phyloP scores from a whole-genome alignment of 2,113 vertebrate species.

The Benitochromis conjunctus region DNA sequence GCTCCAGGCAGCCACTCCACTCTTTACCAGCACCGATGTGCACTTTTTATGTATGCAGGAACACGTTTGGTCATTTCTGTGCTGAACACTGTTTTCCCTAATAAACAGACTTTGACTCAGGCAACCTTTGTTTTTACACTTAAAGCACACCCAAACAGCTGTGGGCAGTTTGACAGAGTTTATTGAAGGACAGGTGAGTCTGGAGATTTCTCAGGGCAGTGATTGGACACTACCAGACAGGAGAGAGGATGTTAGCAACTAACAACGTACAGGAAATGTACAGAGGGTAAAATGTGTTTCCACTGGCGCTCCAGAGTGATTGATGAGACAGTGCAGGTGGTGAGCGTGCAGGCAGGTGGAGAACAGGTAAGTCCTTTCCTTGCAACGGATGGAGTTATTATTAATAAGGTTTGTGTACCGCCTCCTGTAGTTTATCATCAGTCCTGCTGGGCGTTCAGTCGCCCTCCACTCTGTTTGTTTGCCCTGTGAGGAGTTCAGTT shows the following conservation, averaged over 20 bases:
- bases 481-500: neutral
- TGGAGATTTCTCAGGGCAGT: too few species aligned
- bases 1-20: neutral
- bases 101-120: neutral
- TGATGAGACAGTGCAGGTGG: neutral
- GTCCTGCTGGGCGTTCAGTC: neutral
- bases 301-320: accelerated
- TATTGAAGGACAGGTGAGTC: too few species aligned
- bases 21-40: neutral
- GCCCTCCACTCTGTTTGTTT: neutral
- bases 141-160: neutral
- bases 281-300: neutral
- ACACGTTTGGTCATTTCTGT: neutral
- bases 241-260: neutral
- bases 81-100: neutral
- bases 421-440: neutral
- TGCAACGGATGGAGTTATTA: neutral
- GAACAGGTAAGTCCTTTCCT: neutral
- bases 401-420: neutral
- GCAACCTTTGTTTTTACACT: neutral
- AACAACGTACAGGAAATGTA: neutral
- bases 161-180: neutral
- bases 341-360: neutral
- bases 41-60: neutral
- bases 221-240: too few species aligned